Evolutionary conservation across 92 coral and sea anemone genomes (phyloP), one percentile per base, ranked within the genome.

Genomic region (Phenganax subtilis): DNA sequence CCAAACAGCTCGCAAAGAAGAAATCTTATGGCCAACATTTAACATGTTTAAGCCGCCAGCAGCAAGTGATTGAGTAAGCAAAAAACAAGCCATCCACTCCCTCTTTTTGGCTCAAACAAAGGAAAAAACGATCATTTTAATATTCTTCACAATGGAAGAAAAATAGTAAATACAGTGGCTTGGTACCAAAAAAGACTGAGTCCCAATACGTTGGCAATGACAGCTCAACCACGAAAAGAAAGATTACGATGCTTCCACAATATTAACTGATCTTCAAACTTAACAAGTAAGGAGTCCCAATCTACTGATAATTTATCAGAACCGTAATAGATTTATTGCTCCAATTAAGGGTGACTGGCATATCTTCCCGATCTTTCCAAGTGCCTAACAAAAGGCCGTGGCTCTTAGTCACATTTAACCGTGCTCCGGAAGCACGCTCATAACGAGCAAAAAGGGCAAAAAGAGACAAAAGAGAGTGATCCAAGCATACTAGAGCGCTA

Each of bases 141-240:
- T n/a, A 9, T 31, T 17, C 0, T 15, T 0, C 0, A 52, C 6
- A 1, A 64, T 76, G 58, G 59, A 57, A 0, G 17, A 0, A 0
- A 88, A 88, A 88, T 75, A 57, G 1, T 47, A 1, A 71, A 52
- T 3, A 88, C 30, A 0, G 91, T 54, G 0, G 88, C 88, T n/a
- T 76, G 84, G 54, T 87, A 87, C 90, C 85, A 85, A 0, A 87
- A 61, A 0, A 61, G 51, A 11, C 79, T 78, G 0, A 84, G 68
- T 6, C 77, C 86, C 5, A 85, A 68, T 0, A 85, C 80, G 30
- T 85, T 81, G 10, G 73, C 30, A 2, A 88, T 57, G 0, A 85
- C 52, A 4, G 6, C 29, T 9, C 10, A 69, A 7, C 85, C 87
- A 3, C 8, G 8, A 29, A 77, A 54, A 6, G 84, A 82, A 1